Base-by-base conservation (phyloP, 2,888 invertebrate species). In the Lordiphosa fenestrarum region DNA sequence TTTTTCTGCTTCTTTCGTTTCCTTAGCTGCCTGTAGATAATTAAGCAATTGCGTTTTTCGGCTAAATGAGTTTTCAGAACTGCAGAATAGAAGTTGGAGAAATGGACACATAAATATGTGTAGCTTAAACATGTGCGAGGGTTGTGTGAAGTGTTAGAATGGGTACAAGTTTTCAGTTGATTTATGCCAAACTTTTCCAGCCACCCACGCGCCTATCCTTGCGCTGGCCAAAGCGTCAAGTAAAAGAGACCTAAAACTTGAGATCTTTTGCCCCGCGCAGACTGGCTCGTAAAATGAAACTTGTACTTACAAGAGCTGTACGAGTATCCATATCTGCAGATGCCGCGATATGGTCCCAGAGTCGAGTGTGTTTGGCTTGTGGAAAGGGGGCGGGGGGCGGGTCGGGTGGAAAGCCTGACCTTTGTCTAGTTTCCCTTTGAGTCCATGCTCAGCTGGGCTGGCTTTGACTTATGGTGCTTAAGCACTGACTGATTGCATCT, bases 401-500 rank as follows among this genome's bases (percentile, higher is more conserved):
- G 4, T 6, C 10, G 37, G 38, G 4, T 6, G 50, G 30, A 30
- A 30, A 30, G 30, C 47, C 59, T 78, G 70, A 77, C 76, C 80
- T 73, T 72, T 77, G 71, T 81, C 72, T 77, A 71, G 74, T 66
- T 66, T 54, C 55, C 59, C 72, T 55, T 44, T 48, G 49, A 39
- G 25, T 37, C 51, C 49, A 61, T 51, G 44, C 58, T 68, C 54
- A 60, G 57, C 55, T 74, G 70, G 55, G 30, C 59, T 74, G 70
- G 55, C 76, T 78, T 74, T 82, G 76, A 83, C 82, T 85, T 83
- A 74, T 85, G 80, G 73, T 83, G 75, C 82, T 83, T 78, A 82
- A 82, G 74, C 83, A 74, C 74, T 86, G 86, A 87, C 85, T 86
- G 85, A 87, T 86, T 86, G 82, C 84, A 68, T 86, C 80, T 87